Percentiles rank a stretch among this genome's conserved stretches.
phyloP scores from a whole-genome alignment of 2,888 invertebrate species.

The Tridacna crocea region DNA sequence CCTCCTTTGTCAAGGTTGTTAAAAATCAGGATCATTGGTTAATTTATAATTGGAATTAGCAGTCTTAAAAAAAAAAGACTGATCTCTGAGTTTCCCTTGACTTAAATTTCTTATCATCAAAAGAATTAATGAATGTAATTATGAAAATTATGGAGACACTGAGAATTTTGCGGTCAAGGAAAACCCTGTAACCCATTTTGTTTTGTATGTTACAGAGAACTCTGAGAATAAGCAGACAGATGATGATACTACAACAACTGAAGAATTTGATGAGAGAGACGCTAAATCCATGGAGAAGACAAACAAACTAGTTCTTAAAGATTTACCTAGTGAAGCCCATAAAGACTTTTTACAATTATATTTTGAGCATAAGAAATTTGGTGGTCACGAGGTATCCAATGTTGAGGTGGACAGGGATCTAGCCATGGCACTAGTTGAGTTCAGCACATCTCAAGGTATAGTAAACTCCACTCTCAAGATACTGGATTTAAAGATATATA shows the following conservation, averaged over 20 bases:
- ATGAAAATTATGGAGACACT: too few relatives aligned
- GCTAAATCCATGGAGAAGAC: not conserved
- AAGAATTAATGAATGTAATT: too few relatives aligned
- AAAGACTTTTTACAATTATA: slow-evolving; percentile 25
- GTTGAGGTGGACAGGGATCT: slow-evolving; percentile 15
- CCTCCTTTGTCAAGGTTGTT: too few relatives aligned
- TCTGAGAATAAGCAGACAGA: not conserved
- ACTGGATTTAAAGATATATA: too few relatives aligned
- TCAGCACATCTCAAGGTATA: slow-evolving; percentile 27
- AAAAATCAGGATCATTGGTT: too few relatives aligned
- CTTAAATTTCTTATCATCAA: too few relatives aligned
- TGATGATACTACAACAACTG: not conserved
- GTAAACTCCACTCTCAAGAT: too few relatives aligned
- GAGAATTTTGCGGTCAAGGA: too few relatives aligned
- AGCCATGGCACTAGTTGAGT: slow-evolving; percentile 24
- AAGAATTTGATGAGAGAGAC: too few relatives aligned
- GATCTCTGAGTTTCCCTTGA: too few relatives aligned
- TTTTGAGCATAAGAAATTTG: slow-evolving; percentile 31
- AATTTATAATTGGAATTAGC: too few relatives aligned
- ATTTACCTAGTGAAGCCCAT: slow-evolving; percentile 25
- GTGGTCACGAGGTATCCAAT: not conserved
- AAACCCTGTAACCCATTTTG: not conserved
- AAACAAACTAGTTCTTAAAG: slow-evolving; percentile 23
- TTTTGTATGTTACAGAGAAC: not conserved
- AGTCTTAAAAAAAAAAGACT: too few relatives aligned